A percentile compares a stretch with the other conserved stretches of the same genome.
Evolutionary conservation across 2,113 vertebrate genomes (phyloP).

Genomic region (Pluvianellus socialis): DNA sequence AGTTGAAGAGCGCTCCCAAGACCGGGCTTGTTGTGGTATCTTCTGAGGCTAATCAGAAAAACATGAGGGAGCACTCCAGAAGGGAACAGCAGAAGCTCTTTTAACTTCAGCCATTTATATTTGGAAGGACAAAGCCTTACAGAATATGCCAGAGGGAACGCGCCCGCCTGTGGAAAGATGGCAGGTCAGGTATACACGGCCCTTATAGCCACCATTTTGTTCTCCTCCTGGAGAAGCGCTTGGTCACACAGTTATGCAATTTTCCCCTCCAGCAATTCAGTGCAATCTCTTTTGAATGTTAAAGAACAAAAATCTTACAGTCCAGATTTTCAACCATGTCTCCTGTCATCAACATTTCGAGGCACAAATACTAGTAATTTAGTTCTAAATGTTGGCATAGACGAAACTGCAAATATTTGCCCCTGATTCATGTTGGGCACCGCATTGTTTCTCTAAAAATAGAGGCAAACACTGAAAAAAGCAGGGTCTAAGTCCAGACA

Average conservation of each 20-base stretch:
- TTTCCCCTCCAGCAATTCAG: neutral
- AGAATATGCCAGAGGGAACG: neutral
- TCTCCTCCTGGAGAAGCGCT: neutral
- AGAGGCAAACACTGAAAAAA: conserved; percentile 16
- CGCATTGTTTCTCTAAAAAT: neutral
- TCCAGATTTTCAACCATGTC: neutral
- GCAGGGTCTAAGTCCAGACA: neutral
- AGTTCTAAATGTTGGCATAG: neutral
- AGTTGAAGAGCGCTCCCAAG: conserved; percentile 21
- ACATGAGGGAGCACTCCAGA: neutral
- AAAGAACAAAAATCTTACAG: conserved; percentile 6
- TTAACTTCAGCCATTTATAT: neutral
- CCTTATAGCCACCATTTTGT: neutral
- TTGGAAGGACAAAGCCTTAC: neutral
- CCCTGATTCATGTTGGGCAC: neutral
- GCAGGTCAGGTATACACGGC: neutral
- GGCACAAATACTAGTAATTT: conserved; percentile 17
- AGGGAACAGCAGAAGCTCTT: conserved; percentile 5
- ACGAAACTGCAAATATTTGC: conserved; percentile 32
- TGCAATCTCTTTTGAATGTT: neutral
- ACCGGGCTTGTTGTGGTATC: conserved; percentile 23
- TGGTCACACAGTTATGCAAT: neutral
- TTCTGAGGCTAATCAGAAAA: conserved; percentile 19
- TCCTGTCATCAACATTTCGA: conserved; percentile 7
- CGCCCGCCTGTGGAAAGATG: neutral